phyloP scores from a whole-genome alignment of 2,797 vertebrate genomes.

The Eulemur mongoz region DNA sequence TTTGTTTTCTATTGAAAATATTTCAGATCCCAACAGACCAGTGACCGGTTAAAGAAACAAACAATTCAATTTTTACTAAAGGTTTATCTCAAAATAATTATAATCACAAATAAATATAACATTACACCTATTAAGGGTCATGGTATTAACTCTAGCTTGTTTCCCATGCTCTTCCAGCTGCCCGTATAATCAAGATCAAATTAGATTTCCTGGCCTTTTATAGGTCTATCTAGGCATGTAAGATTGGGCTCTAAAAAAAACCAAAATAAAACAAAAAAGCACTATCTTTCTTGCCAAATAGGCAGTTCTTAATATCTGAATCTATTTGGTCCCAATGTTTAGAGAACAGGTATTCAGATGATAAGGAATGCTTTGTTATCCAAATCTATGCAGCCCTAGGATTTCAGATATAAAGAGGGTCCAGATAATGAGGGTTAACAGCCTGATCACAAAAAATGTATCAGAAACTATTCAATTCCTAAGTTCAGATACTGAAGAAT shows the following conservation, averaged over 20 bases:
- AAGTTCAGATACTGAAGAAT: conserved; percentile 12
- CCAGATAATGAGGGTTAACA: not conserved
- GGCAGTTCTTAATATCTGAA: not conserved
- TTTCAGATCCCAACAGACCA: not conserved
- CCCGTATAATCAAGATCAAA: not conserved
- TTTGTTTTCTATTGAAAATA: conserved; percentile 28
- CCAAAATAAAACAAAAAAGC: not conserved
- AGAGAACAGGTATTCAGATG: not conserved
- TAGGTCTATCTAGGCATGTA: not conserved
- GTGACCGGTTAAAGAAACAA: not conserved
- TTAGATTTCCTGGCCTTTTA: not conserved
- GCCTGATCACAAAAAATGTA: not conserved
- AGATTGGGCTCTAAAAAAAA: not conserved
- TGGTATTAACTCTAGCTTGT: not conserved
- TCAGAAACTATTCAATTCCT: not conserved
- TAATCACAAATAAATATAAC: conserved; percentile 25
- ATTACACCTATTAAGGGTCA: conserved; percentile 17
- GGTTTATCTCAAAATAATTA: conserved; percentile 49
- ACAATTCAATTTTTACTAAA: conserved; percentile 42
- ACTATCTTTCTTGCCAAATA: not conserved
- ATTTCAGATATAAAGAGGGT: not conserved
- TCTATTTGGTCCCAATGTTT: not conserved
- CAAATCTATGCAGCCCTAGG: not conserved
- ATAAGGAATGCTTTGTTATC: not conserved
- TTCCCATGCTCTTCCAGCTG: not conserved